Evolutionary conservation across 2,797 vertebrate genomes (phyloP).

Genomic region (Anguilla pacifica): DNA sequence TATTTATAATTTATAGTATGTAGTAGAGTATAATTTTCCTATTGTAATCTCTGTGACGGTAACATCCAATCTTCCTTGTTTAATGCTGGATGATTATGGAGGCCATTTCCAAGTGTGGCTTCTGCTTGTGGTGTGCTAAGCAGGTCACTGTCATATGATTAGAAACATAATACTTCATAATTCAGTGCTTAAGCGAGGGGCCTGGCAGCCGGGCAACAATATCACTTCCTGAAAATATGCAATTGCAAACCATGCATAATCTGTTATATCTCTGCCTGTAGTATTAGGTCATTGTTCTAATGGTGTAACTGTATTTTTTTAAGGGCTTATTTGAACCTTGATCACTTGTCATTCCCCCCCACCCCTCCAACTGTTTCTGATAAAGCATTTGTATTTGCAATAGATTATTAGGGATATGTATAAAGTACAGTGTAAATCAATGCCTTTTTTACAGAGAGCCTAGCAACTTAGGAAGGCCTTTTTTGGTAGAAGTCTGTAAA

Average conservation of each 20-base stretch:
- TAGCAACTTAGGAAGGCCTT: not conserved
- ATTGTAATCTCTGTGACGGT: not conserved
- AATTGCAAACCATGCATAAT: conserved; percentile 16
- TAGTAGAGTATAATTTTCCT: not conserved
- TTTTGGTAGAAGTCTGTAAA: not conserved
- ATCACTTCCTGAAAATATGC: conserved; percentile 15
- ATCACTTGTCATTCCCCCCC: not conserved
- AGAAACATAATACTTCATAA: conserved; percentile 23
- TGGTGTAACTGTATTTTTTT: not conserved
- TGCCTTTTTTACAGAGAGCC: not conserved
- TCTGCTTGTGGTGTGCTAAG: not conserved
- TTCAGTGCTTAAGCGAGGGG: not conserved
- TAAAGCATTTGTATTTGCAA: not conserved
- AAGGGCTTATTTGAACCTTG: not conserved
- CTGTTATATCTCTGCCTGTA: not conserved
- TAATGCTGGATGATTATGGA: not conserved
- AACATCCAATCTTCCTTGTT: conserved; percentile 9
- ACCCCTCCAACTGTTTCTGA: not conserved
- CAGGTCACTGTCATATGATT: conserved; percentile 21
- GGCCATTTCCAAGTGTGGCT: not conserved
- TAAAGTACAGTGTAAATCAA: not conserved
- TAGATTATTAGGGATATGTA: not conserved
- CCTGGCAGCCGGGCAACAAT: conserved; percentile 1
- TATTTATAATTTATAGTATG: too few relatives aligned
- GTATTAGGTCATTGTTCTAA: not conserved